Conservation (phyloP, 2,113 vertebrate genomes). For the Zosterops hypoxanthus region DNA sequence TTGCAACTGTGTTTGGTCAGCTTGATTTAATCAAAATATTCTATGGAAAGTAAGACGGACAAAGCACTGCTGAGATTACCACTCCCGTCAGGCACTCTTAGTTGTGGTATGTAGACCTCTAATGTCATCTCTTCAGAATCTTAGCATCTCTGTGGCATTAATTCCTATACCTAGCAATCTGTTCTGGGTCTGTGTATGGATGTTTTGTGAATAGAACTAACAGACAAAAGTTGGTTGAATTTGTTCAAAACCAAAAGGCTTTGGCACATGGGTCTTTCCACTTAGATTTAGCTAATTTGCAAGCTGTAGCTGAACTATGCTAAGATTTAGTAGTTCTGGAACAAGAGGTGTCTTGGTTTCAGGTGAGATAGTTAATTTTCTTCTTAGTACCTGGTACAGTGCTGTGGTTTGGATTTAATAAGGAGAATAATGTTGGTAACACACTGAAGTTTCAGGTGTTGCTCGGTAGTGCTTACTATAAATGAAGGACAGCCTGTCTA, state of each 20-base stretch:
- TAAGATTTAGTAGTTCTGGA: background rate
- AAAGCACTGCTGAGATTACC: background rate
- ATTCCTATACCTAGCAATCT: background rate
- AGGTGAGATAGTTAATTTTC: background rate
- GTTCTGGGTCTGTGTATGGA: background rate
- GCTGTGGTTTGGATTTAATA: background rate
- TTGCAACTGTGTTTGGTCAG: background rate
- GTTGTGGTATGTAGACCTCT: background rate
- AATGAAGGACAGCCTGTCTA: background rate
- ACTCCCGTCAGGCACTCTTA: background rate
- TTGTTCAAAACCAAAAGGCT: background rate
- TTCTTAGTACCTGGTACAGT: background rate
- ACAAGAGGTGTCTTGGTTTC: background rate
- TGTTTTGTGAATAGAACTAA: background rate
- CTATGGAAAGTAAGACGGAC: background rate
- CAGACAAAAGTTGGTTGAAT: background rate
- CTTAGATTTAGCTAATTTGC: background rate
- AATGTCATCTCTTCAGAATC: background rate
- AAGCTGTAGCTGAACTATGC: background rate
- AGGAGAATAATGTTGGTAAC: background rate
- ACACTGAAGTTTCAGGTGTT: background rate
- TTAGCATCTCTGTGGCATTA: background rate
- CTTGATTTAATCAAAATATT: background rate
- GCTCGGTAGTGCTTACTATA: background rate
- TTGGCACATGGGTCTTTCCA: background rate